These are phyloP conservation scores for Dynastes hyllus DNA, from an alignment of 2,888 invertebrate genomes.

Conservation along the genomic window DNA sequence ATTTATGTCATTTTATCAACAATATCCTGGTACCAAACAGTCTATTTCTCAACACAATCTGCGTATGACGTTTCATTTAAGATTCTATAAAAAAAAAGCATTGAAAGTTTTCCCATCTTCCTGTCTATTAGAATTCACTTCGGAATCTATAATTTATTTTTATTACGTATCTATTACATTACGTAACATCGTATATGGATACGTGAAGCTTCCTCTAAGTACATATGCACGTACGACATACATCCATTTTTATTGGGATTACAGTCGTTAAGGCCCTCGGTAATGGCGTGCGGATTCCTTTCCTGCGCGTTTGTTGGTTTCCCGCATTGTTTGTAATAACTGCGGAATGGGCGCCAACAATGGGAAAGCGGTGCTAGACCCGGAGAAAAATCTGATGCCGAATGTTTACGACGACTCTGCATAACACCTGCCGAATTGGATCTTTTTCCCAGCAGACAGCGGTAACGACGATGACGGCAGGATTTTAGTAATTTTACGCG, in stretches of 20 bases:
- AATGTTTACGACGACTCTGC: not conserved
- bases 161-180: too few relatives aligned
- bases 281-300: conserved; percentile 17
- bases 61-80: too few relatives aligned
- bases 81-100: too few relatives aligned
- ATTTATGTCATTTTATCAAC: too few relatives aligned
- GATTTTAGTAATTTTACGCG: too few relatives aligned
- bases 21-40: too few relatives aligned
- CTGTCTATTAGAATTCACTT: too few relatives aligned
- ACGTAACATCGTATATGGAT: not conserved
- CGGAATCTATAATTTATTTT: too few relatives aligned
- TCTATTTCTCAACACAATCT: too few relatives aligned
- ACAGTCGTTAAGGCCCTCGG: not conserved
- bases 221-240: not conserved
- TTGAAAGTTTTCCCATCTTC: too few relatives aligned
- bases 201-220: not conserved
- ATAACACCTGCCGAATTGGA: conserved; percentile 5
- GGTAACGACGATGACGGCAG: too few relatives aligned
- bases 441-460: too few relatives aligned
- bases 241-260: conserved; percentile 21
- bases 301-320: not conserved
- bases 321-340: conserved; percentile 12
- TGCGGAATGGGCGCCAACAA: not conserved
- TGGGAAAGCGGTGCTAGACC: not conserved
- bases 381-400: not conserved